A percentile compares a stretch with the other conserved stretches of the same genome.
These are phyloP conservation scores for Pollachius pollachius DNA, from an alignment of 2,113 vertebrate species.

Conservation along the genomic window DNA sequence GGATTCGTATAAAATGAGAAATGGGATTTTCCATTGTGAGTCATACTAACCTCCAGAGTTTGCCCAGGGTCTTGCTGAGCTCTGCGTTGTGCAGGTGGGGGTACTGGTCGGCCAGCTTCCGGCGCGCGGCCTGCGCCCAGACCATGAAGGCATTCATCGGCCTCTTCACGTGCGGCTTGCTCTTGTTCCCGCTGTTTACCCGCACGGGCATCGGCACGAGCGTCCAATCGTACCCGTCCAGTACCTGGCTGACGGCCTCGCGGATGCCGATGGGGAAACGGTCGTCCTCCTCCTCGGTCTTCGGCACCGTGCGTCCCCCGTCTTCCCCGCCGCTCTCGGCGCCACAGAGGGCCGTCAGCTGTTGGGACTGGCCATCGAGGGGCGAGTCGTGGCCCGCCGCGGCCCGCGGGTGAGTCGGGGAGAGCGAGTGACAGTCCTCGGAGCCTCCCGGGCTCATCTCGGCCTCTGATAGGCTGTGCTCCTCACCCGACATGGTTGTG, in stretches of 20 bases:
- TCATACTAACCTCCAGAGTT: conserved; percentile 91
- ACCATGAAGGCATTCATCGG: conserved; percentile 97
- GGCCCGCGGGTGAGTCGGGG: conserved; percentile 76
- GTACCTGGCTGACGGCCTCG: conserved; percentile 96
- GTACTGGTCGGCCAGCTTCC: conserved; percentile 96
- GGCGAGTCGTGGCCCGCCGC: conserved; percentile 75
- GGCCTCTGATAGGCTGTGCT: conserved; percentile 94
- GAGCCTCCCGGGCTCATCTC: conserved; percentile 94
- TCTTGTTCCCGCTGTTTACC: conserved; percentile 93
- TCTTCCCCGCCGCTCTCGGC: conserved; percentile 74
- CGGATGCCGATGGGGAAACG: conserved; percentile 96
- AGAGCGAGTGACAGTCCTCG: conserved; percentile 89
- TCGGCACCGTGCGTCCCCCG: conserved; percentile 40
- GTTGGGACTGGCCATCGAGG: conserved; percentile 64
- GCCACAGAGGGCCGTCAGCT: conserved; percentile 79
- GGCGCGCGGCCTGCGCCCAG: conserved; percentile 96
- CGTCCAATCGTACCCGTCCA: conserved; percentile 98
- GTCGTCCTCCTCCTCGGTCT: conserved; percentile 80
- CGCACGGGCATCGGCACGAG: conserved; percentile 98
- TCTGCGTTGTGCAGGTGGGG: conserved; percentile 97
- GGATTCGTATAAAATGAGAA: too few species aligned
- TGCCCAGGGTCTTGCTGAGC: conserved; percentile 97
- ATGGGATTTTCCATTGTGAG: neutral
- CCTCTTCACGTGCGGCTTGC: conserved; percentile 92
- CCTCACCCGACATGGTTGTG: conserved; percentile 85